Evolutionary conservation across 2,888 invertebrate genomes (phyloP).

Genomic region (Schizaphis graminum): DNA sequence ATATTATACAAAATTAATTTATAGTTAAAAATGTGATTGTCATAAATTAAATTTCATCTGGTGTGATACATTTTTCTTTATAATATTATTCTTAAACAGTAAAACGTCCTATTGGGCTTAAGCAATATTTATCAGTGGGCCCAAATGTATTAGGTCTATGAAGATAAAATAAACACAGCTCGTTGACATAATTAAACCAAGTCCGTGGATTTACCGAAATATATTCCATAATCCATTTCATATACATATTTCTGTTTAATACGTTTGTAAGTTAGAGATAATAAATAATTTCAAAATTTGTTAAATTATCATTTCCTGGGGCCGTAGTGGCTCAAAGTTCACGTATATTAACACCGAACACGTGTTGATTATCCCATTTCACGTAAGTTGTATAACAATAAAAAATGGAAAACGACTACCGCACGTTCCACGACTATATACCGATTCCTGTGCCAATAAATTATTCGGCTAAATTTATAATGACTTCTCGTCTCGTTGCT

Average conservation of each 20-base stretch:
- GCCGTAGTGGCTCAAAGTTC: neutral
- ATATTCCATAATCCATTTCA: neutral
- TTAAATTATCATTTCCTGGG: neutral
- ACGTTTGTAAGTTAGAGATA: neutral
- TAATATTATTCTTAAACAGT: neutral
- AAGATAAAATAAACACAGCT: neutral
- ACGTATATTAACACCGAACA: too few species aligned
- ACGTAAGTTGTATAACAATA: neutral
- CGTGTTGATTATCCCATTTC: neutral
- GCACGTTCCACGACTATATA: neutral
- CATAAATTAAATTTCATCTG: neutral
- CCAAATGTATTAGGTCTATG: neutral
- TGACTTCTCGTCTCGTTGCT: neutral
- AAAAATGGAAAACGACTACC: neutral
- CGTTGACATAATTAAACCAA: neutral
- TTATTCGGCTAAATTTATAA: constrained; percentile 29
- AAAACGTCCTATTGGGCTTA: neutral
- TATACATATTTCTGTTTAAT: neutral
- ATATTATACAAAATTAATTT: neutral
- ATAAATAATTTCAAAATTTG: neutral
- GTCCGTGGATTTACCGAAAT: neutral
- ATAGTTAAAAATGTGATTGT: neutral
- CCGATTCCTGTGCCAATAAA: constrained; percentile 14
- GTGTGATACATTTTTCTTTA: neutral
- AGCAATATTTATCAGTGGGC: neutral